Evolutionary conservation across 2,888 invertebrate genomes (phyloP).

Genomic region (Troglohyphantes excavatus): DNA sequence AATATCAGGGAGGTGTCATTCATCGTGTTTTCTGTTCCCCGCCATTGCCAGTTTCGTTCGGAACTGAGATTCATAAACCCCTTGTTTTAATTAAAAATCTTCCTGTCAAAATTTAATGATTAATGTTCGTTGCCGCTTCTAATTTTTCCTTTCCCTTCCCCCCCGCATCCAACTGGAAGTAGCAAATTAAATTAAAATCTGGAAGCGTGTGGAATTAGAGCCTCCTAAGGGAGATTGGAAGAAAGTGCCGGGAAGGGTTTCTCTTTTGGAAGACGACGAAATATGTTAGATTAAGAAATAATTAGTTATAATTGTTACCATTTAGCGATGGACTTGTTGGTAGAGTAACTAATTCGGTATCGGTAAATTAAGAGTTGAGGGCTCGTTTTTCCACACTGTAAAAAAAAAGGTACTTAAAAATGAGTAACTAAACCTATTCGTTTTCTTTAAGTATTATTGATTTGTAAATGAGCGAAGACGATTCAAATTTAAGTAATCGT

Average conservation of each 20-base stretch:
- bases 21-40: conserved; percentile 68
- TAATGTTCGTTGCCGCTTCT: conserved; percentile 60
- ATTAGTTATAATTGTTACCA: too few species aligned
- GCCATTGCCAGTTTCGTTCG: conserved; percentile 9
- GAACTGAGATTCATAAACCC: conserved; percentile 65
- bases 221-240: neutral
- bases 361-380: too few species aligned
- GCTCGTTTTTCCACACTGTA: too few species aligned
- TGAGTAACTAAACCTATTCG: too few species aligned
- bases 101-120: conserved; percentile 78
- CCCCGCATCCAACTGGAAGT: conserved; percentile 1
- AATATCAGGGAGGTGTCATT: conserved; percentile 68
- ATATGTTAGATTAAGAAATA: neutral
- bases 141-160: conserved; percentile 24
- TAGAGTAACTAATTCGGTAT: too few species aligned
- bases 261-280: neutral
- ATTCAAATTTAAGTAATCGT: too few species aligned
- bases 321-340: too few species aligned
- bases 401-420: too few species aligned
- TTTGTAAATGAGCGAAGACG: too few species aligned
- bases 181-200: conserved; percentile 66
- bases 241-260: neutral
- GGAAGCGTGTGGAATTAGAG: conserved; percentile 1
- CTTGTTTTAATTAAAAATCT: conserved; percentile 78
- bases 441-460: too few species aligned